Percentiles rank a stretch among this genome's conserved stretches.
phyloP scores from a whole-genome alignment of 1,140 invertebrate genomes.

The Drosophila biarmipes region DNA sequence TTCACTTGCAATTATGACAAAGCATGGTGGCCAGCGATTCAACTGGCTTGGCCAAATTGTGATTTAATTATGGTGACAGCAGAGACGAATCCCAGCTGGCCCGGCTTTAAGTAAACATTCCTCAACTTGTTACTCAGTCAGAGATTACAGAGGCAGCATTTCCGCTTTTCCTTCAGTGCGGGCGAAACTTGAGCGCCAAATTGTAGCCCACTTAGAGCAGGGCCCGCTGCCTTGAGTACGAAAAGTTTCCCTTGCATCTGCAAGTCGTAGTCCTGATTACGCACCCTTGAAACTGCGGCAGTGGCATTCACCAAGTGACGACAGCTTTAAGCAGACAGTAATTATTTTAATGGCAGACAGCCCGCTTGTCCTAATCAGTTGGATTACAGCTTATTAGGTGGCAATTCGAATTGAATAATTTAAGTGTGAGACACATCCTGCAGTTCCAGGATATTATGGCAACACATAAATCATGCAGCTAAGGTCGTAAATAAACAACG shows the following conservation, averaged over 20 bases:
- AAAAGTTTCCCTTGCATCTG: conserved; percentile 46
- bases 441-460: neutral
- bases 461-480: conserved; percentile 44
- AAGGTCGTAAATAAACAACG: conserved; percentile 25
- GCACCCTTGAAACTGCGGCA: conserved; percentile 30
- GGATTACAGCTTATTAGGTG: conserved; percentile 3
- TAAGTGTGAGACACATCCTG: neutral
- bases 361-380: conserved; percentile 21
- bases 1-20: conserved; percentile 55
- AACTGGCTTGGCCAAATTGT: conserved; percentile 36
- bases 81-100: conserved; percentile 3
- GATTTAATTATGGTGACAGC: conserved; percentile 42
- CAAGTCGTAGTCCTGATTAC: conserved; percentile 30
- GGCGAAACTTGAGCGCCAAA: conserved; percentile 26
- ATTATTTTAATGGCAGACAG: conserved; percentile 49
- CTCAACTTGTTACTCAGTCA: conserved; percentile 9
- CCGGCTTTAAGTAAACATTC: conserved; percentile 18
- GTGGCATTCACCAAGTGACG: conserved; percentile 48
- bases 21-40: conserved; percentile 17
- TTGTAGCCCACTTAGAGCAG: conserved; percentile 48
- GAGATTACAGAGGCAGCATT: neutral
- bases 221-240: conserved; percentile 31
- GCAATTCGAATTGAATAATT: conserved; percentile 8
- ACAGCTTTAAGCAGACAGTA: conserved; percentile 48
- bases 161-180: conserved; percentile 23